Evolutionary conservation across 1,140 invertebrate species (phyloP).

Genomic region (Scaptomyza hsui): DNA sequence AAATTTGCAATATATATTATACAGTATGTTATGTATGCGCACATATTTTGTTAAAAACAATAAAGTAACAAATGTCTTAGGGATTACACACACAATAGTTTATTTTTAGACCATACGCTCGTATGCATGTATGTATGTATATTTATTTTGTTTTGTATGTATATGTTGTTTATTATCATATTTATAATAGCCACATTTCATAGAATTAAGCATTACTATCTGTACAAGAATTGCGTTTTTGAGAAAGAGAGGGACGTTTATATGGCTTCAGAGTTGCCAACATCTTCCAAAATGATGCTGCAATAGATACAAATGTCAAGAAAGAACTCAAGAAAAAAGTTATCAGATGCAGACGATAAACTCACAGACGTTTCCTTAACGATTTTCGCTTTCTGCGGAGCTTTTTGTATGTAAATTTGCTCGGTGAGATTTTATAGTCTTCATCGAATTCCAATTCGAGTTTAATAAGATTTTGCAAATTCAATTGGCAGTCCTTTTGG

Average conservation of each 20-base stretch:
- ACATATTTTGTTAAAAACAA: conserved; percentile 46
- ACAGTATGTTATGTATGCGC: conserved; percentile 24
- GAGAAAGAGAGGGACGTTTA: conserved; percentile 54
- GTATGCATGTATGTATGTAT: conserved; percentile 40
- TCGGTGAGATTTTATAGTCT: conserved; percentile 83
- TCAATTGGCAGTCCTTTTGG: conserved; percentile 79
- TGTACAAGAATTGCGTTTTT: conserved; percentile 68
- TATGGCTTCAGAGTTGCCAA: conserved; percentile 20
- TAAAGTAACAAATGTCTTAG: conserved; percentile 68
- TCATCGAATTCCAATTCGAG: conserved; percentile 83
- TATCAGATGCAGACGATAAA: neutral
- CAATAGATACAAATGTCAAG: conserved; percentile 9
- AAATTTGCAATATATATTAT: conserved; percentile 41
- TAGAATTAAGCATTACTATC: conserved; percentile 77
- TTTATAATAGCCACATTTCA: conserved; percentile 75
- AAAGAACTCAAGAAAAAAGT: conserved; percentile 1
- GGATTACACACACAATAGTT: conserved; percentile 54
- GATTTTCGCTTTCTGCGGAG: conserved; percentile 80
- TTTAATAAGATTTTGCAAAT: conserved; percentile 82
- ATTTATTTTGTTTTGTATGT: conserved; percentile 29
- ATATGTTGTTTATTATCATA: conserved; percentile 53
- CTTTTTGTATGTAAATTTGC: conserved; percentile 82
- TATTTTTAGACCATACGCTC: conserved; percentile 21
- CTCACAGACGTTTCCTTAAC: conserved; percentile 71
- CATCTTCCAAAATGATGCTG: conserved; percentile 71